These are phyloP conservation scores for Phrynosoma blainvillii DNA, from an alignment of 2,113 vertebrate species.

Conservation along the genomic window DNA sequence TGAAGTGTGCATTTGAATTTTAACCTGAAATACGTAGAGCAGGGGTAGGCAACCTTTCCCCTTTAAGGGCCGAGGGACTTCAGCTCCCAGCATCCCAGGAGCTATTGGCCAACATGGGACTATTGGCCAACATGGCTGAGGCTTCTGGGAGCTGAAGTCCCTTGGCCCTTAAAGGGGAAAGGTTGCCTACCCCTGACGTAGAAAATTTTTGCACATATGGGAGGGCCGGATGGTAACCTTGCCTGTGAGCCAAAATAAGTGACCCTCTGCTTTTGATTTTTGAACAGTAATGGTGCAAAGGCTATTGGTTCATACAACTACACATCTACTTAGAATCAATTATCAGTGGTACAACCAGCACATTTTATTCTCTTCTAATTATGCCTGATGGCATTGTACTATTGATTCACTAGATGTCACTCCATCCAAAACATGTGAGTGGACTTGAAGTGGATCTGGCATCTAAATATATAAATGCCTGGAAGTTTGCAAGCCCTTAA, in stretches of 20 bases:
- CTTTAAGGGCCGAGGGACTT: too few species aligned
- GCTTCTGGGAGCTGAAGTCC: too few species aligned
- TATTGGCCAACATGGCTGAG: too few species aligned
- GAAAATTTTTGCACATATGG: neutral
- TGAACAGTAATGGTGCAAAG: neutral
- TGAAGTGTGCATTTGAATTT: neutral
- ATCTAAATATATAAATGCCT: constrained; percentile 2
- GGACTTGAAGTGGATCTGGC: neutral
- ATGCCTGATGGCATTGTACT: neutral
- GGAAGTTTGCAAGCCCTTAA: constrained; percentile 17
- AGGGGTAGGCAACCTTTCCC: too few species aligned
- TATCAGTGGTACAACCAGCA: neutral
- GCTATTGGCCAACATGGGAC: too few species aligned
- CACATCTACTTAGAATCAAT: neutral
- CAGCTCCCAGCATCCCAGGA: too few species aligned
- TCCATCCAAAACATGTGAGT: constrained; percentile 11
- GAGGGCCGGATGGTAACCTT: neutral
- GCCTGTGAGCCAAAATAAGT: neutral
- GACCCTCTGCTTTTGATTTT: neutral
- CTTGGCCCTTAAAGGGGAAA: too few species aligned
- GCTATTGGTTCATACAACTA: neutral
- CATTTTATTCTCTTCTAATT: constrained; percentile 14
- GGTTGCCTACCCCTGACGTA: too few species aligned
- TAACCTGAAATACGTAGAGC: neutral
- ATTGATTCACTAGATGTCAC: constrained; percentile 22